These are phyloP conservation scores for Oncorhynchus nerka DNA, from an alignment of 2,113 vertebrate genomes.

Conservation along the genomic window DNA sequence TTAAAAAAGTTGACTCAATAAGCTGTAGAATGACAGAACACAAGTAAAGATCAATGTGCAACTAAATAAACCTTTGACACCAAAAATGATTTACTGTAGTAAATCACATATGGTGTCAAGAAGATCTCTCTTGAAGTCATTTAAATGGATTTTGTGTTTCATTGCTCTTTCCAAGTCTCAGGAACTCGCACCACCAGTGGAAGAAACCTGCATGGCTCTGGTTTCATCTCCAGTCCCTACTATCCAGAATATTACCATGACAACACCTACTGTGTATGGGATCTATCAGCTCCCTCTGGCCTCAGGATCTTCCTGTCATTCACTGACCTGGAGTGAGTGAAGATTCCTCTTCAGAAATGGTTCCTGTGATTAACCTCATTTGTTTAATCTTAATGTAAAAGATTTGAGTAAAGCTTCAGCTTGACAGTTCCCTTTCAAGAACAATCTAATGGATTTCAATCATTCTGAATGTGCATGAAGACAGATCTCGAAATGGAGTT, in stretches of 20 bases:
- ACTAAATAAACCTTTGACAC: not conserved
- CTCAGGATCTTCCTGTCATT: constrained; percentile 78
- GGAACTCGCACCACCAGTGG: constrained; percentile 65
- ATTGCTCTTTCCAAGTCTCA: not conserved
- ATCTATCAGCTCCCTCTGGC: constrained; percentile 69
- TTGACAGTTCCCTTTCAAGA: no score
- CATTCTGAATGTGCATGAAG: no score
- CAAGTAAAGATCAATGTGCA: not conserved
- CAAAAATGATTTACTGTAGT: not conserved
- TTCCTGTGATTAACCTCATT: no score
- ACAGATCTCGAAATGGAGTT: not conserved
- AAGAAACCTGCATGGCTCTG: constrained; percentile 66
- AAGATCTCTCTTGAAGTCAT: not conserved
- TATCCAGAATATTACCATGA: constrained; percentile 76
- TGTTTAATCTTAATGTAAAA: no score
- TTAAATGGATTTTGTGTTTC: not conserved
- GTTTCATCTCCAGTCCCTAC: constrained; percentile 79
- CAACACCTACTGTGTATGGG: constrained; percentile 79
- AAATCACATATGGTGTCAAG: not conserved
- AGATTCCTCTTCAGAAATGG: no score
- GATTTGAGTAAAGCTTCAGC: no score
- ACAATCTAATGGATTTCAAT: no score
- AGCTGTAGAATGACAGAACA: not conserved
- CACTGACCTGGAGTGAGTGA: constrained; percentile 80
- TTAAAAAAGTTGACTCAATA: no score